These are phyloP conservation scores for Scylla paramamosain DNA, from an alignment of 1,140 invertebrate genomes.

Conservation along the genomic window DNA sequence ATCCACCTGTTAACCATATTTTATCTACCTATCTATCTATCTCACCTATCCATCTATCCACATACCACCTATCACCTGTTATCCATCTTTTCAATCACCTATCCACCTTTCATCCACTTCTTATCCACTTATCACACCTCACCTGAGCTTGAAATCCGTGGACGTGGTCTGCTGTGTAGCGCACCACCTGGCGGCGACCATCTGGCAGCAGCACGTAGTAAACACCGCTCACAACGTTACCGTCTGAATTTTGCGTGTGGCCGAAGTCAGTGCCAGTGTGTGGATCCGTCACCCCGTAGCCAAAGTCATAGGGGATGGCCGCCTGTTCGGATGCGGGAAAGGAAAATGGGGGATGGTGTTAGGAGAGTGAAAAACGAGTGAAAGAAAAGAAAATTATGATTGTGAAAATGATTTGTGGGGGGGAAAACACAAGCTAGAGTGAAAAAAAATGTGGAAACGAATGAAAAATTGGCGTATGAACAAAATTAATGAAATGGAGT, in stretches of 20 bases:
- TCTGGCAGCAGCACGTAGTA: conserved; percentile 54
- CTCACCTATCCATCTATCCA: background rate
- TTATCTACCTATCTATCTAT: background rate
- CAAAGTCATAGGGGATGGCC: conserved; percentile 46
- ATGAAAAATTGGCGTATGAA: too few species aligned
- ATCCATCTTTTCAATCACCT: too few species aligned
- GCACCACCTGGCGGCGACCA: conserved; percentile 43
- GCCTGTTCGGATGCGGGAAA: background rate
- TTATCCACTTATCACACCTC: background rate
- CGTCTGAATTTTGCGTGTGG: conserved; percentile 39
- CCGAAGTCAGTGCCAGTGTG: conserved; percentile 49
- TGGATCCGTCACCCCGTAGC: conserved; percentile 42
- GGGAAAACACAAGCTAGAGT: too few species aligned
- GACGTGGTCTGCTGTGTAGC: conserved; percentile 52
- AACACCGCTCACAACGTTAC: background rate
- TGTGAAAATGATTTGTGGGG: too few species aligned
- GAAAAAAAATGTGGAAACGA: too few species aligned
- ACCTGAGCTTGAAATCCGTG: conserved; percentile 48
- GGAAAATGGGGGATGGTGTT: too few species aligned
- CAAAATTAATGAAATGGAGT: too few species aligned
- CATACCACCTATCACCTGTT: too few species aligned
- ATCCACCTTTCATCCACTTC: too few species aligned
- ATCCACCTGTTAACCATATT: background rate
- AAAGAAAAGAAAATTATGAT: too few species aligned
- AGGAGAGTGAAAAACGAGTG: too few species aligned